Evolutionary conservation across 2,888 invertebrate genomes (phyloP).

Genomic region (Leptopilina drosophilae): DNA sequence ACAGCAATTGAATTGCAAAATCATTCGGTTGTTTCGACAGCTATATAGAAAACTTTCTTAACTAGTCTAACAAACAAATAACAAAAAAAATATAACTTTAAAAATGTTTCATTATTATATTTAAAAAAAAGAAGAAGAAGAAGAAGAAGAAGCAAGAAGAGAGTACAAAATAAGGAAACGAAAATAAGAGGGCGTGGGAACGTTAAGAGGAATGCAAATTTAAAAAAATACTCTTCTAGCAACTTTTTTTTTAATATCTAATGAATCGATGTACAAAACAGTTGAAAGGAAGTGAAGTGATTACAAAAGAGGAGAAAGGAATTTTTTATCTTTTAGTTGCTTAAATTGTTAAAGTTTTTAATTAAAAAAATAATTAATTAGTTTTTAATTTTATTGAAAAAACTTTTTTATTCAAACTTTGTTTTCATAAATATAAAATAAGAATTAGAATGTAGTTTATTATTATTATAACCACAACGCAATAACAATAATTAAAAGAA

Average conservation of each 20-base stretch:
- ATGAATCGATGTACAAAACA: constrained; percentile 30
- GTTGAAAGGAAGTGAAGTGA: background rate
- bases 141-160: background rate
- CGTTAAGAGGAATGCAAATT: constrained; percentile 38
- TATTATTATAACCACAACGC: no score
- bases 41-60: constrained; percentile 8
- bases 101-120: constrained; percentile 11
- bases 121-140: background rate
- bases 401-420: no score
- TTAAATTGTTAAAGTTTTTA: no score
- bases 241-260: constrained; percentile 25
- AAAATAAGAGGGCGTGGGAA: background rate
- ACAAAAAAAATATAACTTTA: background rate
- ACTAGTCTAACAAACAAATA: background rate
- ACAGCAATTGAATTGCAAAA: constrained; percentile 37
- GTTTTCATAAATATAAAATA: no score
- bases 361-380: no score
- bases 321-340: background rate
- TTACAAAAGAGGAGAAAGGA: constrained; percentile 14
- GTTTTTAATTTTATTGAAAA: no score
- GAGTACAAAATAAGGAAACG: background rate
- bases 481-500: no score
- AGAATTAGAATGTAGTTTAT: no score
- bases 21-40: constrained; percentile 23
- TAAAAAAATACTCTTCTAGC: constrained; percentile 25